These are phyloP conservation scores for Oncorhynchus gorbuscha DNA, from an alignment of 2,113 vertebrate genomes.

Conservation along the genomic window DNA sequence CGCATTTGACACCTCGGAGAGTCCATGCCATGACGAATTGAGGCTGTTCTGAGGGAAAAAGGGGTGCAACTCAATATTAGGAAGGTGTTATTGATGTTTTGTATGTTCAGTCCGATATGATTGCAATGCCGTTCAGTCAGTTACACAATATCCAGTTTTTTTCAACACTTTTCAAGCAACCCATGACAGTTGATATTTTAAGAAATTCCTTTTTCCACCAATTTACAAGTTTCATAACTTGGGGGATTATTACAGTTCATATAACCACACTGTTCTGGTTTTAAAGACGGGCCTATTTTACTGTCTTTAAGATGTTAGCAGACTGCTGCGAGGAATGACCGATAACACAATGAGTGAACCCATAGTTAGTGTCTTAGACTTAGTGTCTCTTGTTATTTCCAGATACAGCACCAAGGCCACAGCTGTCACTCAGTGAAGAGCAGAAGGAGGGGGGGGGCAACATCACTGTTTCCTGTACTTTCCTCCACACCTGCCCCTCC, in stretches of 20 bases:
- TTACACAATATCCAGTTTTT: background rate
- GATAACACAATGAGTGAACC: background rate
- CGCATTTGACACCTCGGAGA: too few relatives aligned
- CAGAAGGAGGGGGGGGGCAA: background rate
- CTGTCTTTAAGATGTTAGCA: too few relatives aligned
- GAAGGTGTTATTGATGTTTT: background rate
- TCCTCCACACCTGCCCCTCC: slow-evolving; percentile 13
- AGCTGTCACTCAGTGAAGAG: slow-evolving; percentile 5
- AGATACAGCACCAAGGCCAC: background rate
- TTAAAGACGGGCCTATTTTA: too few relatives aligned
- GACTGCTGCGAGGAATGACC: too few relatives aligned
- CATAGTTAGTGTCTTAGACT: background rate
- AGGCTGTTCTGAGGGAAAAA: too few relatives aligned
- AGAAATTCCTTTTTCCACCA: background rate
- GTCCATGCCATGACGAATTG: too few relatives aligned
- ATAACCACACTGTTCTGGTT: too few relatives aligned
- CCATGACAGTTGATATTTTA: background rate
- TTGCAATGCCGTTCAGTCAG: background rate
- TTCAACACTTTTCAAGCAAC: background rate
- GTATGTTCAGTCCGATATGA: background rate
- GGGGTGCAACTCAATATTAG: too few relatives aligned
- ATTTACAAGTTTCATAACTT: background rate
- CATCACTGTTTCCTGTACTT: slow-evolving; percentile 1
- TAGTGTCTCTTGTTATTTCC: background rate
- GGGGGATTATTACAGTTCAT: too few relatives aligned